phyloP scores from a whole-genome alignment of 2,797 vertebrate genomes.

The Betta splendens region DNA sequence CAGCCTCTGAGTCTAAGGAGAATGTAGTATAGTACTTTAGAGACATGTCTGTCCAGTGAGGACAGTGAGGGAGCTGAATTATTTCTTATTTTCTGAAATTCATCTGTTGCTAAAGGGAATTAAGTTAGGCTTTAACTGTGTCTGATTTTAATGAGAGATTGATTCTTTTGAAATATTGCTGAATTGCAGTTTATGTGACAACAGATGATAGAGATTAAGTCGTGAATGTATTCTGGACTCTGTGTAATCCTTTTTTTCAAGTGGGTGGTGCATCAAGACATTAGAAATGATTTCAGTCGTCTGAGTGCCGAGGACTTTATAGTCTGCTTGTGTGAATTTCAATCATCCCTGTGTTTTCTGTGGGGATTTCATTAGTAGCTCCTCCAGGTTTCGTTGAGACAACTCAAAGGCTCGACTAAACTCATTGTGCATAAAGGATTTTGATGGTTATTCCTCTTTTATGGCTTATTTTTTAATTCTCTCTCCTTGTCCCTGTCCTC shows the following conservation, averaged over 20 bases:
- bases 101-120: conserved; percentile 1
- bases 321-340: conserved; percentile 41
- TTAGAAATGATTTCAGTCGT: conserved; percentile 34
- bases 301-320: conserved; percentile 18
- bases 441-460: conserved; percentile 38
- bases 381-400: conserved; percentile 23
- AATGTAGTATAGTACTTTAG: conserved; percentile 48
- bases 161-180: neutral
- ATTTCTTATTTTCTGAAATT: neutral
- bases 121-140: neutral
- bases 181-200: neutral
- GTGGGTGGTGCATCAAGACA: conserved; percentile 27
- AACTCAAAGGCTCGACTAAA: conserved; percentile 51
- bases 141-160: conserved; percentile 5
- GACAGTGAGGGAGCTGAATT: conserved; percentile 6
- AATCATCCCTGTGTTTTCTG: conserved; percentile 42
- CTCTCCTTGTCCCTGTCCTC: conserved; percentile 3
- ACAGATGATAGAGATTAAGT: conserved; percentile 11
- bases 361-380: conserved; percentile 59
- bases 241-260: conserved; percentile 8
- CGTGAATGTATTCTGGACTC: neutral
- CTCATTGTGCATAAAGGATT: conserved; percentile 51
- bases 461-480: conserved; percentile 29
- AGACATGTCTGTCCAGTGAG: no score
- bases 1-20: conserved; percentile 17